A percentile compares a stretch with the other conserved stretches of the same genome.
Conservation (phyloP, 1,140 invertebrate species). For the Drosophila triauraria region DNA sequence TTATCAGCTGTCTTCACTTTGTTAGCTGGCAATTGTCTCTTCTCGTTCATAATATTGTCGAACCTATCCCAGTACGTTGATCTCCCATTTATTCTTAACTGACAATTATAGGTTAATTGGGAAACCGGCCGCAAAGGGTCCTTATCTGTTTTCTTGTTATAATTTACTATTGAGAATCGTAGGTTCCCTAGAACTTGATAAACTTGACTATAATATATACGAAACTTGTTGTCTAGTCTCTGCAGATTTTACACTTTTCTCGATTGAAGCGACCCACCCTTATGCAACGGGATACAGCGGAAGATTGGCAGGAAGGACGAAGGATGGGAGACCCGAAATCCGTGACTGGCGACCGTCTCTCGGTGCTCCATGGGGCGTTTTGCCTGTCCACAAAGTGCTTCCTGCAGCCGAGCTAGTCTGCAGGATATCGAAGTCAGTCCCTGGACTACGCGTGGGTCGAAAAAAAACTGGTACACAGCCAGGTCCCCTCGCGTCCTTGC, state of each 20-base stretch:
- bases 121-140: too few relatives aligned
- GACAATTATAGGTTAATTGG: too few relatives aligned
- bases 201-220: too few relatives aligned
- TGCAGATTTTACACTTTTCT: background rate
- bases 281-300: background rate
- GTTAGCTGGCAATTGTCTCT: too few relatives aligned
- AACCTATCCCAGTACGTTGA: too few relatives aligned
- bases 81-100: too few relatives aligned
- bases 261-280: constrained; percentile 1
- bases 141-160: background rate
- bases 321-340: constrained; percentile 26
- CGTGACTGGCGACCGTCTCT: constrained; percentile 28
- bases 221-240: too few relatives aligned
- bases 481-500: constrained; percentile 34
- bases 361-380: constrained; percentile 15
- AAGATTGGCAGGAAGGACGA: constrained; percentile 5
- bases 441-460: constrained; percentile 13
- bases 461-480: constrained; percentile 24
- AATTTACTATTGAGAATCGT: too few relatives aligned
- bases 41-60: too few relatives aligned
- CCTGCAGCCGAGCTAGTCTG: constrained; percentile 44
- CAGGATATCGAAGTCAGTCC: constrained; percentile 51
- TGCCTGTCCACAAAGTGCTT: constrained; percentile 50
- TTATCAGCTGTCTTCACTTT: too few relatives aligned
- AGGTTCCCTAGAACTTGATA: background rate